These are phyloP conservation scores for Percopsis omiscomaycus DNA, from an alignment of 2,797 vertebrate genomes.

Conservation along the genomic window DNA sequence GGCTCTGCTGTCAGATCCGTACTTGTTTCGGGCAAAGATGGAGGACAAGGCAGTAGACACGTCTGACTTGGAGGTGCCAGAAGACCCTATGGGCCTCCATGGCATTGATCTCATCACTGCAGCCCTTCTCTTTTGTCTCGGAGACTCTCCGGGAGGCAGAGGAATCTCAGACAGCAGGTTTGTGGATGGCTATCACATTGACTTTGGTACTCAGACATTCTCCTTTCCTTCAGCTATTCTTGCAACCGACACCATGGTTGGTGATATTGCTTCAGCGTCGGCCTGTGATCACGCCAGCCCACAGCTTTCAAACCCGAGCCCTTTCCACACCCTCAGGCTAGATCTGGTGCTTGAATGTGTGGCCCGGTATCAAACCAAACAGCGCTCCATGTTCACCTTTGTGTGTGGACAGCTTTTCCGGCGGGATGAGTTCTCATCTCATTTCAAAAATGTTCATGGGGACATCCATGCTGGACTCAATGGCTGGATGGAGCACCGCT, in stretches of 20 bases:
- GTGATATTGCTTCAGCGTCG: conserved; percentile 96
- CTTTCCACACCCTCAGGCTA: conserved; percentile 96
- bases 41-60: conserved; percentile 98
- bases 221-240: conserved; percentile 97
- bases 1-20: conserved; percentile 84
- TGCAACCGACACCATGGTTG: conserved; percentile 98
- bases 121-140: conserved; percentile 94
- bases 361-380: conserved; percentile 97
- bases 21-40: conserved; percentile 86
- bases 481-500: conserved; percentile 99
- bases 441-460: conserved; percentile 99
- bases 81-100: conserved; percentile 96
- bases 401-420: conserved; percentile 98
- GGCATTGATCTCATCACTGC: conserved; percentile 98
- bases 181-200: conserved; percentile 90
- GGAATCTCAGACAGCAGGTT: conserved; percentile 96
- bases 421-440: conserved; percentile 95
- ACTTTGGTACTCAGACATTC: conserved; percentile 98
- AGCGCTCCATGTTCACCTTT: conserved; percentile 99
- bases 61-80: conserved; percentile 90
- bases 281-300: conserved; percentile 99
- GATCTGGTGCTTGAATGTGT: conserved; percentile 99
- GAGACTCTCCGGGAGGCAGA: conserved; percentile 93
- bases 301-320: conserved; percentile 97
- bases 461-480: conserved; percentile 99